Evolutionary conservation across 1,140 invertebrate species (phyloP).

Genomic region (Heliothis virescens): DNA sequence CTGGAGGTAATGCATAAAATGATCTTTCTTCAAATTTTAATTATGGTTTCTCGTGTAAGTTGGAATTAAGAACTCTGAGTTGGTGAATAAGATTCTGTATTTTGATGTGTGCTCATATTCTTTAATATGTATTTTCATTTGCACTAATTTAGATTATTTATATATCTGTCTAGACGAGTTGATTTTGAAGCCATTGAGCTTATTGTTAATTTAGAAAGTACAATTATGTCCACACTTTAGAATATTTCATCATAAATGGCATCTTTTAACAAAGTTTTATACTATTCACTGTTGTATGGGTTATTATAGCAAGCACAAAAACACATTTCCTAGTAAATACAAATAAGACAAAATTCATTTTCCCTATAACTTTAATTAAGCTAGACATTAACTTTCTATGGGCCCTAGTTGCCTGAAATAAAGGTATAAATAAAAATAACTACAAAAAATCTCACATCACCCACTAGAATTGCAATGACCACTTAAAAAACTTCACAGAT

Average conservation of each 20-base stretch:
- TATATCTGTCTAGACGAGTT: too few species aligned
- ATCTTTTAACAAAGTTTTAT: too few species aligned
- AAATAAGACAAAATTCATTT: not conserved
- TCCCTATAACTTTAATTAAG: not conserved
- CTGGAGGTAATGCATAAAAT: constrained; percentile 3
- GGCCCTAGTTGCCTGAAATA: too few species aligned
- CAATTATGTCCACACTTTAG: too few species aligned
- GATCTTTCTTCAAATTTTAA: not conserved
- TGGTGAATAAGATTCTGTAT: not conserved
- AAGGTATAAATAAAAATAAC: too few species aligned
- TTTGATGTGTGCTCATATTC: not conserved
- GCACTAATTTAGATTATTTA: too few species aligned
- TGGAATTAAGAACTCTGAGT: not conserved
- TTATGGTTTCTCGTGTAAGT: not conserved
- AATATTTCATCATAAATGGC: too few species aligned
- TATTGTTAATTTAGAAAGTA: too few species aligned
- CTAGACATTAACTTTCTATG: not conserved
- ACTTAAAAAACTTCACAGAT: not conserved
- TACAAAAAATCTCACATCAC: not conserved
- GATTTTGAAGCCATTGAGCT: too few species aligned
- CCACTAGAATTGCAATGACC: constrained; percentile 12
- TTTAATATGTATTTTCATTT: too few species aligned
- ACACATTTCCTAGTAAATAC: not conserved
- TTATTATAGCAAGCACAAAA: too few species aligned
- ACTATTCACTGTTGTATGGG: too few species aligned